Evolutionary conservation across 2,113 vertebrate species (phyloP).

Genomic region (Ceyx margarethae): DNA sequence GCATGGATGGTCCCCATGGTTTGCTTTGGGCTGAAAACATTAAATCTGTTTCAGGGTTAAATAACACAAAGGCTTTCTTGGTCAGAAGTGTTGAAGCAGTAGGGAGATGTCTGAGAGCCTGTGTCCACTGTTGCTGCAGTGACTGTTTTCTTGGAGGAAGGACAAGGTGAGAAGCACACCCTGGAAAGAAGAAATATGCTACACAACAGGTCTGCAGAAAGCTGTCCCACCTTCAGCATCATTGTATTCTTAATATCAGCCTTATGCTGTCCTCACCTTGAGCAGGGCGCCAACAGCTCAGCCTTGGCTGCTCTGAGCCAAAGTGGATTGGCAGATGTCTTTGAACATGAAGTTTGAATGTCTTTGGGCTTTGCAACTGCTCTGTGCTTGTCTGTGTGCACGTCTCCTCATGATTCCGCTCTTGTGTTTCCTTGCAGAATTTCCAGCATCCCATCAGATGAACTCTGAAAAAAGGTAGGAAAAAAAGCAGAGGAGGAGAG

Average conservation of each 20-base stretch:
- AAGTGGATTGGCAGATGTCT: neutral
- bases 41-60: neutral
- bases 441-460: neutral
- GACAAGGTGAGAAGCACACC: neutral
- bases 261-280: neutral
- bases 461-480: neutral
- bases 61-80: neutral
- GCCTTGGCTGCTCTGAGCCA: neutral
- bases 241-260: neutral
- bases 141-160: neutral
- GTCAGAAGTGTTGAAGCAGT: neutral
- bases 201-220: neutral
- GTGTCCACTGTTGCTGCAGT: fast-evolving
- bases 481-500: neutral
- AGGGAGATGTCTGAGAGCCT: neutral
- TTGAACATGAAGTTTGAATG: fast-evolving
- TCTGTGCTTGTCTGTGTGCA: neutral
- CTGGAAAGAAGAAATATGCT: neutral
- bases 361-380: neutral
- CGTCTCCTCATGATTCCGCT: neutral
- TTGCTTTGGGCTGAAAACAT: neutral
- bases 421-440: neutral
- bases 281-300: neutral
- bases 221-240: neutral
- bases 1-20: neutral